Evolutionary conservation across 2,888 invertebrate genomes (phyloP).

Genomic region (Ophion costatus): DNA sequence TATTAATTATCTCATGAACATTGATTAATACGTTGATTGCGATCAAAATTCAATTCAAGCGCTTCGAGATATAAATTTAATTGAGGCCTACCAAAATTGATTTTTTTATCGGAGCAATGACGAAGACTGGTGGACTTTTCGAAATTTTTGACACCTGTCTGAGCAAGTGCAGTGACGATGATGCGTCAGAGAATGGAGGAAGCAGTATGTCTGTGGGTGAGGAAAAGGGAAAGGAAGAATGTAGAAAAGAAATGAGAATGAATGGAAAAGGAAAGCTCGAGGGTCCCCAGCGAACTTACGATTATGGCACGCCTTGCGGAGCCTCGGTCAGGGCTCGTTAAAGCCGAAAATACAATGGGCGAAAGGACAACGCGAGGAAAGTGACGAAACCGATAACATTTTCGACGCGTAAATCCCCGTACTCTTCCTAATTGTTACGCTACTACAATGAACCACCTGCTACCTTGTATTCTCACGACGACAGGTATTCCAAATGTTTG

Average conservation of each 20-base stretch:
- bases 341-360: conserved; percentile 32
- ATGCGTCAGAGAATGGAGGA: not conserved
- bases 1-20: too few species aligned
- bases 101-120: not conserved
- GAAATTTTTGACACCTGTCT: conserved; percentile 38
- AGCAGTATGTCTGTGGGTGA: not conserved
- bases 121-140: not conserved
- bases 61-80: too few species aligned
- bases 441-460: conserved; percentile 58
- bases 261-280: conserved; percentile 13
- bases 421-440: conserved; percentile 48
- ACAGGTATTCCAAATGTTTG: conserved; percentile 28
- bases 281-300: conserved; percentile 32
- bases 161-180: conserved; percentile 31
- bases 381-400: conserved; percentile 23
- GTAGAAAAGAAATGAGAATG: conserved; percentile 31
- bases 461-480: conserved; percentile 5
- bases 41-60: too few species aligned
- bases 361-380: not conserved
- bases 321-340: conserved; percentile 34
- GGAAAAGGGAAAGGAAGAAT: conserved; percentile 4
- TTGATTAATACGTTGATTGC: too few species aligned
- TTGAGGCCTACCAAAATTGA: not conserved
- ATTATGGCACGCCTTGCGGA: conserved; percentile 24
- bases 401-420: conserved; percentile 18